These are phyloP conservation scores for Cephus pygmeus DNA, from an alignment of 2,888 invertebrate genomes.

Conservation along the genomic window DNA sequence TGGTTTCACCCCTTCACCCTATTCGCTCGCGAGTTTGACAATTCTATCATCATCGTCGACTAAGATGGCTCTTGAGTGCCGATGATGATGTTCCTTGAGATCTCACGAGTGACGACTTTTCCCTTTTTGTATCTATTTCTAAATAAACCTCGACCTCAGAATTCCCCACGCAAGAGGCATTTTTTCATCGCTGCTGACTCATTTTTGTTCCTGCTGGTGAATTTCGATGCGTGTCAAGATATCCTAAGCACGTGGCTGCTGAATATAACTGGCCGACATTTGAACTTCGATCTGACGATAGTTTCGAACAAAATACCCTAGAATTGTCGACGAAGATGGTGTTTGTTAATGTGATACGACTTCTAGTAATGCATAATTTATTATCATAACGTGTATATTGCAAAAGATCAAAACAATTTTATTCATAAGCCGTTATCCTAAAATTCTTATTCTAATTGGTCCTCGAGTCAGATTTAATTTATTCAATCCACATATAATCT, in stretches of 20 bases:
- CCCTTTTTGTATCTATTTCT: neutral
- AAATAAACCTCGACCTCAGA: neutral
- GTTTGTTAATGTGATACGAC: neutral
- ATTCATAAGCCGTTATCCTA: too few species aligned
- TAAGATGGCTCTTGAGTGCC: neutral
- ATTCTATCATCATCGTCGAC: neutral
- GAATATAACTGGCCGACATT: constrained; percentile 45
- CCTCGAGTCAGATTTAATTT: neutral
- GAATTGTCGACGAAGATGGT: neutral
- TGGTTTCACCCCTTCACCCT: neutral
- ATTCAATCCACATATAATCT: neutral
- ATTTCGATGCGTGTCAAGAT: constrained; percentile 1
- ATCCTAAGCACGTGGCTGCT: constrained; percentile 41
- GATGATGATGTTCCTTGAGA: neutral
- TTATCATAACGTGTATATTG: too few species aligned
- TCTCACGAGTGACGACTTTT: neutral
- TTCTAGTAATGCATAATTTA: too few species aligned
- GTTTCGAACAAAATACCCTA: neutral
- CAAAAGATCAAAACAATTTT: too few species aligned
- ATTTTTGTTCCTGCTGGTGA: constrained; percentile 15
- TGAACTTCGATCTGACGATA: constrained; percentile 20
- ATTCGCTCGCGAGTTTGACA: neutral
- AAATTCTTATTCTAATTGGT: neutral
- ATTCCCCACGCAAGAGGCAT: neutral
- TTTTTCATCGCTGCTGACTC: constrained; percentile 13